A percentile compares a stretch with the other conserved stretches of the same genome.
phyloP scores from a whole-genome alignment of 2,797 vertebrate species.

The Enteromius fasciolatus region DNA sequence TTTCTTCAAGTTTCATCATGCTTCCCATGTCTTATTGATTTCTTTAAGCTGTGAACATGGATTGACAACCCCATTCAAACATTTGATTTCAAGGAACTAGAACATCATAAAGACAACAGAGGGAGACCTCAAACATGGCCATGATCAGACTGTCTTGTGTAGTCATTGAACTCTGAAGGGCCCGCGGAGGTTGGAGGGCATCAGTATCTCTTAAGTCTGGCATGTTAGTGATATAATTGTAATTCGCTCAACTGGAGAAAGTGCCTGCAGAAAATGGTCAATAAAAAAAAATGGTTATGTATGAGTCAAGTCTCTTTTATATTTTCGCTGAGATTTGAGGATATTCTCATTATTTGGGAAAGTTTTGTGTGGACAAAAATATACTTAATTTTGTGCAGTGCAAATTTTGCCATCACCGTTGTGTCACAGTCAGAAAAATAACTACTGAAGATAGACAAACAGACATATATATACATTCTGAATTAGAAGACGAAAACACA shows the following conservation, averaged over 20 bases:
- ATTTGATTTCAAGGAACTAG: slow-evolving; percentile 62
- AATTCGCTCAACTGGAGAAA: slow-evolving; percentile 22
- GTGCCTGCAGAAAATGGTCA: slow-evolving; percentile 4
- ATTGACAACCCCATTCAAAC: slow-evolving; percentile 65
- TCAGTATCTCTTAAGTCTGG: slow-evolving; percentile 13
- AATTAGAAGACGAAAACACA: no score
- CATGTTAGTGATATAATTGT: slow-evolving; percentile 14
- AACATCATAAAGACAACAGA: slow-evolving; percentile 59
- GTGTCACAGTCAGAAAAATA: not conserved
- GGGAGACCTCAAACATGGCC: slow-evolving; percentile 56
- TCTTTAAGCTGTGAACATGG: slow-evolving; percentile 56
- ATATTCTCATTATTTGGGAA: not conserved
- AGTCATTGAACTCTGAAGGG: slow-evolving; percentile 56
- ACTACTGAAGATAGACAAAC: not conserved
- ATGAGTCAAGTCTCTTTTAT: not conserved
- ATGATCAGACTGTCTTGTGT: slow-evolving; percentile 54
- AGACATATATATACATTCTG: no score
- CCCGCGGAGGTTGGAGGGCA: slow-evolving; percentile 49
- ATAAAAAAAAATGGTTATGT: not conserved
- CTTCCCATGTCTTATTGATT: slow-evolving; percentile 58
- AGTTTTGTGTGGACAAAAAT: not conserved
- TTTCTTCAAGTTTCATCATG: slow-evolving; percentile 70
- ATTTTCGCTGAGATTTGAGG: not conserved
- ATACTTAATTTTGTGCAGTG: not conserved
- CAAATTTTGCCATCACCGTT: not conserved